Percentiles rank a stretch among this genome's conserved stretches.
Evolutionary conservation across 2,797 vertebrate species (phyloP).

Genomic region (Heterohyrax brucei): DNA sequence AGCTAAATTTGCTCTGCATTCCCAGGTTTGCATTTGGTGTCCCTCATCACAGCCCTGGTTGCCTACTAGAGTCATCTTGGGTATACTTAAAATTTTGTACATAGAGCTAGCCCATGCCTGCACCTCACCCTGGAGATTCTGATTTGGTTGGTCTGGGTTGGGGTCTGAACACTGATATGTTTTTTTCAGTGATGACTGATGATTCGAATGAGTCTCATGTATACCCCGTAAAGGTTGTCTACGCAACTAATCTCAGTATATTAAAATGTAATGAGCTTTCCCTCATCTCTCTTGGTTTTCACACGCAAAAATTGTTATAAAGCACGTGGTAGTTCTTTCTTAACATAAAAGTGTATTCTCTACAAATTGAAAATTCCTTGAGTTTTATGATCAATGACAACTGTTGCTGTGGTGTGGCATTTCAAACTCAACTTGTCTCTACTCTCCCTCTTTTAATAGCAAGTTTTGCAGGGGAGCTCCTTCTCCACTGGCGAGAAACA

Average conservation of each 20-base stretch:
- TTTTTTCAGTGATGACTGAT: not conserved
- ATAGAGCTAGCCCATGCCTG: accelerated
- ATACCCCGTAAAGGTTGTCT: not conserved
- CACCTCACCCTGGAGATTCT: not conserved
- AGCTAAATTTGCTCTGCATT: not conserved
- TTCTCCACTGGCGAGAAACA: not conserved
- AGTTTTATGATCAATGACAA: not conserved
- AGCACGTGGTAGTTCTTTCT: not conserved
- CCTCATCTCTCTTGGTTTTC: not conserved
- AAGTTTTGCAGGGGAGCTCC: not conserved
- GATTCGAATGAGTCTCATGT: not conserved
- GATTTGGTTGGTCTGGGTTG: not conserved
- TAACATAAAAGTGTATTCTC: not conserved
- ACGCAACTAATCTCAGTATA: not conserved
- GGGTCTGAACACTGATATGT: not conserved
- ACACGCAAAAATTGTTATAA: not conserved
- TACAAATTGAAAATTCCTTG: not conserved
- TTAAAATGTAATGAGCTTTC: not conserved
- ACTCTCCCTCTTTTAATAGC: not conserved
- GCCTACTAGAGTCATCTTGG: not conserved
- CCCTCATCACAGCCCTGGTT: not conserved
- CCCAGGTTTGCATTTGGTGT: not conserved
- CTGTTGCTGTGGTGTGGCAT: not conserved
- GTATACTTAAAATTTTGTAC: not conserved
- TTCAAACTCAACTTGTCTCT: not conserved